Base-by-base conservation (phyloP, 2,888 invertebrate genomes). In the Neoaliturus tenellus region DNA sequence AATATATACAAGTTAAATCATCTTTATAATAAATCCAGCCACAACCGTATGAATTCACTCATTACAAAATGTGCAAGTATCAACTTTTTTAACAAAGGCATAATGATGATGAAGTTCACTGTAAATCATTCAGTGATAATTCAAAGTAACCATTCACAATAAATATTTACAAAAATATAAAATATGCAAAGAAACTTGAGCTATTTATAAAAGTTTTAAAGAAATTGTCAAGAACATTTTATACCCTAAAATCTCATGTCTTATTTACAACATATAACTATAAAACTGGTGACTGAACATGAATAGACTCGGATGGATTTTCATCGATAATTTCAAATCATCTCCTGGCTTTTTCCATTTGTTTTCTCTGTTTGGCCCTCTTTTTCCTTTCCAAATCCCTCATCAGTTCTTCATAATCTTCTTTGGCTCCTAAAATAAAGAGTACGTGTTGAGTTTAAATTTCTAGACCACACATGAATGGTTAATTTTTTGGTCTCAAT, bases 381-480 rank as follows among this genome's bases (percentile, higher is more conserved):
- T 87, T 87, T 89, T 96, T 96, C 88, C 96, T 95, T 90, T 95
- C 93, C 62, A 96, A 95, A 90, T 98, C 98, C 91, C 93, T 91
- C 86, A 94, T 92, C 92, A 98, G 97, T 88, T 98, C 98, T 91
- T 98, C 98, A 86, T 98, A 92, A 91, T 98, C 98, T 92, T 98
- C 98, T 84, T 87, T 33, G 23, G 87, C 81, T 83, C 86, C 88
- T 88, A 31, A 17, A 82, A 85, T 80, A 80, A 83, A 14, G 23
- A 35, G n/a, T n/a, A n/a, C n/a, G n/a, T n/a, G n/a, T n/a, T n/a
- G n/a, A n/a, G n/a, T n/a, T n/a, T n/a, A n/a, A n/a, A n/a, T n/a
- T n/a, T n/a, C n/a, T n/a, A n/a, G n/a, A n/a, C n/a, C n/a, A n/a
- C n/a, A n/a, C n/a, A n/a, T n/a, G n/a, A n/a, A n/a, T n/a, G n/a